Base-by-base conservation (phyloP, 2,888 invertebrate genomes). In the Spicauda simplicius region DNA sequence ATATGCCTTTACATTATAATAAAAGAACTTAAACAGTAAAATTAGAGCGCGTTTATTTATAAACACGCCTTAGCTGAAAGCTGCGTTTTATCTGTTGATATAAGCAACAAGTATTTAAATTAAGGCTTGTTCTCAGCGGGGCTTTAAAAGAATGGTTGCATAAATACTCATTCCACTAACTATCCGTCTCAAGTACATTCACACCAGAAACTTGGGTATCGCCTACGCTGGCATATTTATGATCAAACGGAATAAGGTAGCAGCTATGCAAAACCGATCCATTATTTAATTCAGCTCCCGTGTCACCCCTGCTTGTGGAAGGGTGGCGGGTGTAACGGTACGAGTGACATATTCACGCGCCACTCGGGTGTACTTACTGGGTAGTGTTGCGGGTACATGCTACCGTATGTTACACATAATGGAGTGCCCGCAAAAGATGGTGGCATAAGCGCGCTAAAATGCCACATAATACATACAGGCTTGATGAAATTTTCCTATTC, bases 321-420 rank as follows among this genome's bases (percentile, higher is more conserved):
- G 74, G 75, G 71, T 71, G 74, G 76, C 54, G 79, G 79, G 79
- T 76, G 83, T 78, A 75, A 76, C 72, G 80, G 81, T 81, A 84
- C 86, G 83, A 79, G 86, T 88, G 89, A 90, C 90, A 89, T 88
- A 88, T 90, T 90, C 88, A 81, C 87, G 84, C 81, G 82, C 77
- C 83, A 78, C 86, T 74, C 80, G 84, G 83, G 84, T 79, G 84
- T 85, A 83, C 85, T 87, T 86, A 85, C 80, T 74, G 76, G 80
- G 77, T 83, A 82, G 80, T 81, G 81, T 80, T 81, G 83, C 76
- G 83, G 85, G 77, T 78, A 25, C 25, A 82, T 77, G 77, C 72
- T 72, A 73, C 82, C 81, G 83, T 79, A 79, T 84, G 81, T 81
- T 83, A 82, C 82, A 78, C 74, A 81, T 89, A 88, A 88, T 86